phyloP scores from a whole-genome alignment of 2,888 invertebrate genomes.

The Diarsia mendica region DNA sequence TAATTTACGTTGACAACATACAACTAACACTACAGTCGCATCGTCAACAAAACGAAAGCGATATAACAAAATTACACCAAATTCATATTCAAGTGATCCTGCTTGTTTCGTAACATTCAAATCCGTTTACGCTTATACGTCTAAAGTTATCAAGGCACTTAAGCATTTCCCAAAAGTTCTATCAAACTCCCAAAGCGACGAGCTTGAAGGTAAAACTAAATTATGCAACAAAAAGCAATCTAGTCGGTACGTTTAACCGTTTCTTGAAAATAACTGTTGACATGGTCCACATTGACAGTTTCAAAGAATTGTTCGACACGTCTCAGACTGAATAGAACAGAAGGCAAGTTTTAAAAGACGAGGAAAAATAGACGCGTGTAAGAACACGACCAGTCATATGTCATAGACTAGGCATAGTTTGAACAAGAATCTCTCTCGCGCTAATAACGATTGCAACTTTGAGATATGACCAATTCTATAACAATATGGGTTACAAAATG shows the following conservation, averaged over 20 bases:
- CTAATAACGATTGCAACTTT: no score
- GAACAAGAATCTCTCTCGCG: no score
- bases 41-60: not conserved
- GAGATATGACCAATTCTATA: no score
- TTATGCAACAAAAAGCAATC: slow-evolving; percentile 61
- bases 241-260: slow-evolving; percentile 64
- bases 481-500: no score
- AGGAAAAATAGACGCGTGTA: not conserved
- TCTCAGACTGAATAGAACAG: not conserved
- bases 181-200: slow-evolving; percentile 27
- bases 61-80: not conserved
- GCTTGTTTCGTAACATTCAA: slow-evolving; percentile 34
- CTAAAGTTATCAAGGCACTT: slow-evolving; percentile 46
- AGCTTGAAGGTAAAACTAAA: slow-evolving; percentile 43
- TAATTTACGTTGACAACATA: no score
- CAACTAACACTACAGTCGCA: not conserved
- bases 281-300: slow-evolving; percentile 70
- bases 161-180: slow-evolving; percentile 37
- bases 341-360: not conserved
- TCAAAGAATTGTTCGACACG: slow-evolving; percentile 65
- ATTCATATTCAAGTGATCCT: slow-evolving; percentile 22
- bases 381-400: no score
- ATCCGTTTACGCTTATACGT: slow-evolving; percentile 28
- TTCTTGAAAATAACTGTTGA: slow-evolving; percentile 71
- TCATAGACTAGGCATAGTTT: no score